phyloP scores from a whole-genome alignment of 2,113 vertebrate species.

The Anser cygnoides region DNA sequence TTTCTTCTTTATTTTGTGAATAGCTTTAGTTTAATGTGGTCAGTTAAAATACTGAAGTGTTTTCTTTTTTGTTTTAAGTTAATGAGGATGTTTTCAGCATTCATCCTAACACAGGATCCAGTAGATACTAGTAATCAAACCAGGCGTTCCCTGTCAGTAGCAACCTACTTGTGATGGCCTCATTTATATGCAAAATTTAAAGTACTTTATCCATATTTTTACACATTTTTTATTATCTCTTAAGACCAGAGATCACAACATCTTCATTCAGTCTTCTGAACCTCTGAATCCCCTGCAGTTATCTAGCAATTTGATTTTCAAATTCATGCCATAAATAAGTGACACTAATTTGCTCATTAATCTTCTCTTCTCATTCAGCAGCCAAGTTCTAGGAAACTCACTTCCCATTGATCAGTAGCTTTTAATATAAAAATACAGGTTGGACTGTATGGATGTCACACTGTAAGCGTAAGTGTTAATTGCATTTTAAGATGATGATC shows the following conservation, averaged over 20 bases:
- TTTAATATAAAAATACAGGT: constrained; percentile 59
- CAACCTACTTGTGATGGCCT: background rate
- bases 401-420: constrained; percentile 58
- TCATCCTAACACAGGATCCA: background rate
- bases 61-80: background rate
- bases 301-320: constrained; percentile 52
- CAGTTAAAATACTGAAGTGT: background rate
- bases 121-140: background rate
- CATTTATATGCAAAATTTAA: background rate
- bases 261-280: constrained; percentile 16
- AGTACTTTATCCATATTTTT: background rate
- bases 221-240: constrained; percentile 7
- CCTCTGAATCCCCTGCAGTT: constrained; percentile 1
- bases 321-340: constrained; percentile 25
- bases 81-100: background rate
- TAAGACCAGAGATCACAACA: background rate
- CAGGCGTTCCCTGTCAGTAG: background rate
- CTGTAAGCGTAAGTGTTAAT: constrained; percentile 44
- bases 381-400: constrained; percentile 45
- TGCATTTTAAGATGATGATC: constrained; percentile 51
- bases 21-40: background rate
- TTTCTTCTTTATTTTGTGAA: background rate
- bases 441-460: constrained; percentile 28
- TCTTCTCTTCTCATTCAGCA: constrained; percentile 42
- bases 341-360: constrained; percentile 57